Evolutionary conservation across 2,797 vertebrate species (phyloP).

Genomic region (Centropyge bicolor): DNA sequence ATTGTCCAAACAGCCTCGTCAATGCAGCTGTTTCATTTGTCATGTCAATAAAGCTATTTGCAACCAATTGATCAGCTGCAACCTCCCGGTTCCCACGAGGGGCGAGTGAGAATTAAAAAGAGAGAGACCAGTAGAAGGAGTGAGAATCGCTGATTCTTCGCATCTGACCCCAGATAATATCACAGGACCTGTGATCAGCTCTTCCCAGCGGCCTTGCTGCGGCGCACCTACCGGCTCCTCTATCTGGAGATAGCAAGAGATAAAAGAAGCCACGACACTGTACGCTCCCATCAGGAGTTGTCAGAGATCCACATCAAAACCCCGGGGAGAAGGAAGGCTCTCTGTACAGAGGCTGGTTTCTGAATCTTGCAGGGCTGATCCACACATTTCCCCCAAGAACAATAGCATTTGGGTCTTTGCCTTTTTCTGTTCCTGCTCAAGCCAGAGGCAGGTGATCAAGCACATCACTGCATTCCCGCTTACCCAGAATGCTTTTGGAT

Average conservation of each 20-base stretch:
- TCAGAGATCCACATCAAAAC: constrained; percentile 64
- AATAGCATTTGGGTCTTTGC: not conserved
- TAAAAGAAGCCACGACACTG: constrained; percentile 68
- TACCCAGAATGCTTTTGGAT: constrained; percentile 43
- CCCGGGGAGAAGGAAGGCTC: constrained; percentile 23
- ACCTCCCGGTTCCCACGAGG: constrained; percentile 52
- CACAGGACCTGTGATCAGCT: constrained; percentile 59
- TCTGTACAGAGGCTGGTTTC: constrained; percentile 16
- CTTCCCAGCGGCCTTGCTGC: constrained; percentile 19
- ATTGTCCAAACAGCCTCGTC: constrained; percentile 66
- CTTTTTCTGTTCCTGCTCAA: constrained; percentile 26
- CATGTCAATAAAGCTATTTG: constrained; percentile 84
- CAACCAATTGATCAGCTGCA: constrained; percentile 75
- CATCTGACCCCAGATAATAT: constrained; percentile 77
- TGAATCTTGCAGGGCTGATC: constrained; percentile 12
- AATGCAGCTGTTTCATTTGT: constrained; percentile 81
- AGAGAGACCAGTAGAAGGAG: constrained; percentile 40
- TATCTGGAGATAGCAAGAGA: constrained; percentile 63
- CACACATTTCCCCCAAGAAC: constrained; percentile 10
- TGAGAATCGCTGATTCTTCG: constrained; percentile 64
- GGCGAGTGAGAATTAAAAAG: constrained; percentile 62
- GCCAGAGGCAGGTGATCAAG: constrained; percentile 40
- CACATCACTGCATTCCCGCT: constrained; percentile 25
- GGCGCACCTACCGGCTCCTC: constrained; percentile 29
- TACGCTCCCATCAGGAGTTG: constrained; percentile 61